Conservation (phyloP, 2,113 vertebrate species). For the Cepphus grylle region DNA sequence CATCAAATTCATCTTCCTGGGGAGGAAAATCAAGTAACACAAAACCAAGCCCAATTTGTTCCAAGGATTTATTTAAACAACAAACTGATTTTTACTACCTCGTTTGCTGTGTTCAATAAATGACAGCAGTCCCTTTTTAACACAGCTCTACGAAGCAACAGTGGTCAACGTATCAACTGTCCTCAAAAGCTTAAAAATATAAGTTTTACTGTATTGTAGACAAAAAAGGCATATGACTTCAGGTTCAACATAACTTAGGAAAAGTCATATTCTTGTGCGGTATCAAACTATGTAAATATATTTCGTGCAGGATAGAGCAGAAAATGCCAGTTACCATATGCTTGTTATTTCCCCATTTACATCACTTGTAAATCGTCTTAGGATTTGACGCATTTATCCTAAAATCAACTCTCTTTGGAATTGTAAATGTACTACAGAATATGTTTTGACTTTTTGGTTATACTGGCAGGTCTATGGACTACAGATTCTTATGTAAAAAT, state of each 20-base stretch:
- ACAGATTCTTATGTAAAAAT: neutral
- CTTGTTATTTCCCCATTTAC: slow-evolving; percentile 75
- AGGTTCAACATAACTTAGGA: neutral
- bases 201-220: slow-evolving; percentile 48
- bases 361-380: neutral
- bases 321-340: slow-evolving; percentile 62
- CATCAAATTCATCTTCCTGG: neutral
- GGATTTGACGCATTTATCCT: neutral
- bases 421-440: neutral
- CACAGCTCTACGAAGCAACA: slow-evolving; percentile 48
- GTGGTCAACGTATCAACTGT: slow-evolving; percentile 48
- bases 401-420: slow-evolving; percentile 7
- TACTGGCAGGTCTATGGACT: neutral
- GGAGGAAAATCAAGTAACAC: neutral
- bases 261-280: slow-evolving; percentile 12
- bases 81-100: slow-evolving; percentile 52
- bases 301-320: slow-evolving; percentile 65
- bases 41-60: neutral
- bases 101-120: slow-evolving; percentile 58
- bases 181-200: slow-evolving; percentile 42
- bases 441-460: neutral
- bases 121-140: slow-evolving; percentile 56
- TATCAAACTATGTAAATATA: slow-evolving; percentile 2
- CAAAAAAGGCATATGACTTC: slow-evolving; percentile 45
- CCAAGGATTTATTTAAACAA: slow-evolving; percentile 38